A percentile compares a stretch with the other conserved stretches of the same genome.
These are phyloP conservation scores for Cisticola juncidis DNA, from an alignment of 2,113 vertebrate genomes.

Conservation along the genomic window DNA sequence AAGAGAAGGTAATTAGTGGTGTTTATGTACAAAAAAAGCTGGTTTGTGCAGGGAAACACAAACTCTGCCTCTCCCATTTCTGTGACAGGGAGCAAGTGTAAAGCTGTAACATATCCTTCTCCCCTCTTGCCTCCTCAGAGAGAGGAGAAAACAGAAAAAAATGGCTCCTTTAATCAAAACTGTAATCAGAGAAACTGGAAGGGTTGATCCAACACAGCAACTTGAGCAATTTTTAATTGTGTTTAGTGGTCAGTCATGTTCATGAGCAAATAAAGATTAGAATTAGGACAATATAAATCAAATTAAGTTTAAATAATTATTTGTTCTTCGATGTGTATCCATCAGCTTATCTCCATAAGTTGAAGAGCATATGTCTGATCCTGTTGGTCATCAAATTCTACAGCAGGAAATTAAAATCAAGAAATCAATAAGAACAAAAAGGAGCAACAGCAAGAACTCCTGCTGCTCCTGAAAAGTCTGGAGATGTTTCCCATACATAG, in stretches of 20 bases:
- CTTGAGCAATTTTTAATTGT: not conserved
- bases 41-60: not conserved
- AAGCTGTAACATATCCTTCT: not conserved
- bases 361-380: not conserved
- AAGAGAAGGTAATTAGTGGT: conserved; percentile 22
- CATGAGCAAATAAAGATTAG: not conserved
- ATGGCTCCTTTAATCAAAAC: not conserved
- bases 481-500: not conserved
- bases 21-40: conserved; percentile 19
- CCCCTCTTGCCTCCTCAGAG: not conserved
- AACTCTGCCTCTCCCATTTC: not conserved
- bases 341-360: not conserved
- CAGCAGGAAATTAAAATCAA: not conserved
- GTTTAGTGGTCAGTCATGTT: not conserved
- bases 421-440: not conserved
- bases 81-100: not conserved
- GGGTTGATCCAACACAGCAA: not conserved
- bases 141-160: not conserved
- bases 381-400: not conserved
- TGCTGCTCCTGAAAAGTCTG: not conserved
- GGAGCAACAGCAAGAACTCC: not conserved
- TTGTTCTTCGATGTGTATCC: not conserved
- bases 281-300: not conserved
- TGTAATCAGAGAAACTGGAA: not conserved
- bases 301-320: not conserved